Conservation (phyloP, 1,140 invertebrate genomes). For the Portunus trituberculatus region DNA sequence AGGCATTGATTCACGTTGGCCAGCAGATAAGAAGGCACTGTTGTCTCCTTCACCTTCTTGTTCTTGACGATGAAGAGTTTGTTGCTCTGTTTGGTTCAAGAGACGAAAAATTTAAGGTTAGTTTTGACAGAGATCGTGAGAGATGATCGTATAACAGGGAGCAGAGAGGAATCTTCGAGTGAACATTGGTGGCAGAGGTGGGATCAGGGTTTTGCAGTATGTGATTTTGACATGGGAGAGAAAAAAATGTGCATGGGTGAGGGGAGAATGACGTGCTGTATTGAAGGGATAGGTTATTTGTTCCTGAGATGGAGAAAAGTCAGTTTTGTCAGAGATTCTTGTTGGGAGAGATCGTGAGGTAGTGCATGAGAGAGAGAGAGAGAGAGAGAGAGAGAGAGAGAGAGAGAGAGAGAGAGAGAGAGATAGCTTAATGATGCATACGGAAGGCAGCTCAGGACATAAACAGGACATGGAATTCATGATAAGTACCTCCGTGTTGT, state of each 20-base stretch:
- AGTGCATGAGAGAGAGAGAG: background rate
- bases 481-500: too few species aligned
- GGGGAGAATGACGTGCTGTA: too few species aligned
- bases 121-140: background rate
- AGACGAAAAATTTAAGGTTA: background rate
- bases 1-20: conserved; percentile 68
- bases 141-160: background rate
- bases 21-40: conserved; percentile 49
- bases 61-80: conserved; percentile 57
- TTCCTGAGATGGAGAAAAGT: too few species aligned
- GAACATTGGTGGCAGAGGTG: too few species aligned
- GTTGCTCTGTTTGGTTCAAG: conserved; percentile 37
- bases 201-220: too few species aligned
- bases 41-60: conserved; percentile 52
- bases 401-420: background rate
- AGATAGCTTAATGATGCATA: too few species aligned
- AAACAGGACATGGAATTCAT: too few species aligned
- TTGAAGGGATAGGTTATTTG: too few species aligned
- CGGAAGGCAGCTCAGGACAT: too few species aligned
- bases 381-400: background rate
- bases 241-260: background rate
- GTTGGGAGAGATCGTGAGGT: too few species aligned
- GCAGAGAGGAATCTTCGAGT: background rate
- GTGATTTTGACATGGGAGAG: background rate
- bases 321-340: too few species aligned